Conservation (phyloP, 2,113 vertebrate genomes). For the Sarotherodon lohbergeri region DNA sequence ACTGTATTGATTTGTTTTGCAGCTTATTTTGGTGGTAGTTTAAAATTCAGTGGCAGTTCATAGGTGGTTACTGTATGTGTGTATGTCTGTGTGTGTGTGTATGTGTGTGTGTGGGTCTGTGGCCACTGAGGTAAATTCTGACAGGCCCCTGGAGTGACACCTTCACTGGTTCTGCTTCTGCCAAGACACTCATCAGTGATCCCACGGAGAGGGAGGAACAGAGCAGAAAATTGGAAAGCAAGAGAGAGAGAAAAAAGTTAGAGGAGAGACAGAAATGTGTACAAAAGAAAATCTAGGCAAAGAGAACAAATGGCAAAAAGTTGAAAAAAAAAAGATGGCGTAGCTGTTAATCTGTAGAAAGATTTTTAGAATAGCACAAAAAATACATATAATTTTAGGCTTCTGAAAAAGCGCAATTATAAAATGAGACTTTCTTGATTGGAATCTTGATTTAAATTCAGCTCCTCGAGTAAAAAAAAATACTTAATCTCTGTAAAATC, state of each 20-base stretch:
- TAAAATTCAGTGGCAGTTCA: background rate
- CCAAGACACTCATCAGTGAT: slow-evolving; percentile 31
- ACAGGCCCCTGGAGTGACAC: slow-evolving; percentile 26
- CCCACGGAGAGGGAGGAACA: background rate
- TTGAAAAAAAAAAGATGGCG: background rate
- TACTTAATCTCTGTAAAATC: background rate
- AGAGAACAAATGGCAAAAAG: background rate
- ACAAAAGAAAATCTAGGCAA: background rate
- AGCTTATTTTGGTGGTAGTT: background rate
- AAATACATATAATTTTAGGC: background rate
- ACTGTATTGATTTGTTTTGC: background rate
- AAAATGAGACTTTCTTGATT: background rate
- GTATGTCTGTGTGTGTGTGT: background rate
- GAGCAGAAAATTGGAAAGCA: background rate
- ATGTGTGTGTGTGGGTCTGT: background rate
- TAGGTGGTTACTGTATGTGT: background rate
- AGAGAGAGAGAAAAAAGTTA: background rate
- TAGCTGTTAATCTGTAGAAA: background rate
- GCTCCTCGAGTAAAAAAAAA: background rate
- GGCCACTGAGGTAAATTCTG: background rate
- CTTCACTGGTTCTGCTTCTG: slow-evolving; percentile 15
- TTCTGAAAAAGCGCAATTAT: background rate
- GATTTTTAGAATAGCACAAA: background rate
- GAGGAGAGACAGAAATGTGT: background rate
- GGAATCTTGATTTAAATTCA: background rate